Percentiles rank a stretch among this genome's conserved stretches.
phyloP scores from a whole-genome alignment of 1,140 invertebrate genomes.

The Eupeodes corollae region DNA sequence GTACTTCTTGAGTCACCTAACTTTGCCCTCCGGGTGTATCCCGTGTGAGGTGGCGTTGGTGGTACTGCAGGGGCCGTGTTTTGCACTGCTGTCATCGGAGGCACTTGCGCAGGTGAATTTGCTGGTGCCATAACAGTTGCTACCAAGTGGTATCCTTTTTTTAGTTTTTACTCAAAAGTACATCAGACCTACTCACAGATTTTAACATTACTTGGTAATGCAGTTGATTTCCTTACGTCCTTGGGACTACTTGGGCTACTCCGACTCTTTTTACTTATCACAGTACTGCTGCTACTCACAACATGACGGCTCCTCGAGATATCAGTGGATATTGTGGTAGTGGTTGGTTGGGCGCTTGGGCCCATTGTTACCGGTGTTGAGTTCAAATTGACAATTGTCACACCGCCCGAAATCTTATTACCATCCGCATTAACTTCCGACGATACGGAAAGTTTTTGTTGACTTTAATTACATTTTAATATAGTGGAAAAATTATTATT shows the following conservation, averaged over 20 bases:
- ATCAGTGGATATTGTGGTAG: conserved; percentile 2
- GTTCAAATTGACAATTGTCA: conserved; percentile 64
- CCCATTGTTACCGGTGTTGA: conserved; percentile 27
- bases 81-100: not conserved
- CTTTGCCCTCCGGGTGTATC: conserved; percentile 50
- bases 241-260: conserved; percentile 12
- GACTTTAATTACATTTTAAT: conserved; percentile 13
- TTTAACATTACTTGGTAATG: conserved; percentile 12
- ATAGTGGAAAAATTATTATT: not conserved
- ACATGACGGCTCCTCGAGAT: conserved; percentile 8
- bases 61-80: conserved; percentile 7
- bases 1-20: conserved; percentile 57
- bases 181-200: conserved; percentile 7
- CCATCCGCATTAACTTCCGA: conserved; percentile 37
- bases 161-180: not conserved
- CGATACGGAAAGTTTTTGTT: conserved; percentile 22
- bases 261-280: conserved; percentile 10
- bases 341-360: conserved; percentile 3
- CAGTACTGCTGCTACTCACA: conserved; percentile 5
- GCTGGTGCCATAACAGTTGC: not conserved
- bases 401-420: conserved; percentile 57
- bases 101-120: not conserved
- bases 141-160: not conserved
- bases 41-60: conserved; percentile 34
- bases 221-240: conserved; percentile 2